These are phyloP conservation scores for Leptinotarsa undecemlineata DNA, from an alignment of 1,140 invertebrate species.

Conservation along the genomic window DNA sequence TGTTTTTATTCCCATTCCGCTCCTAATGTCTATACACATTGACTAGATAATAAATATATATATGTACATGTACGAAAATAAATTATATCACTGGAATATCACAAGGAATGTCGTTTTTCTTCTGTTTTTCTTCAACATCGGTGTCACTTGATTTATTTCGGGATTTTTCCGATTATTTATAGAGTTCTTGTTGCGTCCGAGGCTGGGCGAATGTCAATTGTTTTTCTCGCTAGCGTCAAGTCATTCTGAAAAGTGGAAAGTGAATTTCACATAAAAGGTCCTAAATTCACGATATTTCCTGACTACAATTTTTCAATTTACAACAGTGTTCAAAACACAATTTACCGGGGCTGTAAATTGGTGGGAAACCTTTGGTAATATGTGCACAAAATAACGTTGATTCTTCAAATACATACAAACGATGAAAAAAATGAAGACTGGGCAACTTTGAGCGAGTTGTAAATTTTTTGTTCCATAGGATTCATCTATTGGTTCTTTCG, in stretches of 20 bases:
- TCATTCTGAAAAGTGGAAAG: conserved; percentile 15
- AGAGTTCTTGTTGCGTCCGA: conserved; percentile 8
- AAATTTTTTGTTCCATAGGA: too few relatives aligned
- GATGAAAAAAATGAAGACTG: too few relatives aligned
- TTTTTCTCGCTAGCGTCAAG: conserved; percentile 1
- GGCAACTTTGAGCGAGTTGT: too few relatives aligned
- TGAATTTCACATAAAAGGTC: neutral
- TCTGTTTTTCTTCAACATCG: conserved; percentile 4
- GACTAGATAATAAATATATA: conserved; percentile 46
- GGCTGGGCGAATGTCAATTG: conserved; percentile 15
- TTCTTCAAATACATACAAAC: too few relatives aligned
- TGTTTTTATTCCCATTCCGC: conserved; percentile 60
- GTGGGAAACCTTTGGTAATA: too few relatives aligned
- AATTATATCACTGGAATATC: conserved; percentile 33
- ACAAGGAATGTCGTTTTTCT: conserved; percentile 25
- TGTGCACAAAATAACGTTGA: too few relatives aligned
- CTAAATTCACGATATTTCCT: too few relatives aligned
- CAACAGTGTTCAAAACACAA: conserved; percentile 2
- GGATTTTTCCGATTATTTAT: conserved; percentile 1
- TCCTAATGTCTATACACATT: conserved; percentile 55
- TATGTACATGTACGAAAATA: conserved; percentile 16
- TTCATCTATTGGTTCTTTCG: too few relatives aligned
- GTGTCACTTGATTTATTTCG: conserved; percentile 19
- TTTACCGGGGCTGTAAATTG: neutral
- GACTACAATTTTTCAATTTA: neutral